These are phyloP conservation scores for Trichosurus vulpecula DNA, from an alignment of 2,797 vertebrate genomes.

Conservation along the genomic window DNA sequence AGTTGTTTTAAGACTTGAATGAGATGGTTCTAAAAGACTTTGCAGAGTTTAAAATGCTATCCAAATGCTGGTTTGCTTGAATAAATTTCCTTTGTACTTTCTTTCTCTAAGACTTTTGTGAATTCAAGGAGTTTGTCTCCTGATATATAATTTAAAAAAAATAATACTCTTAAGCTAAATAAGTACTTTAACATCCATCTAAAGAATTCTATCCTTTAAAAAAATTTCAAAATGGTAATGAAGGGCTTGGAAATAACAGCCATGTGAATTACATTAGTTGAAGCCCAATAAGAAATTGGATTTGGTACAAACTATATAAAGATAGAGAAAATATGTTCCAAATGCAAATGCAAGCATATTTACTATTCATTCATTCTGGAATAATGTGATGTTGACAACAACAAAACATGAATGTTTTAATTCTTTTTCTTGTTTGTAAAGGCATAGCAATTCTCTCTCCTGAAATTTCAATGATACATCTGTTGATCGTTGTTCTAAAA, in stretches of 20 bases:
- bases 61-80: neutral
- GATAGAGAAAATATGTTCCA: neutral
- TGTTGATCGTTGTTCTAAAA: neutral
- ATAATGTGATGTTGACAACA: conserved; percentile 1
- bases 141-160: neutral
- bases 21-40: neutral
- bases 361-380: neutral
- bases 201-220: neutral
- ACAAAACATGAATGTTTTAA: neutral
- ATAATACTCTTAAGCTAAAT: neutral
- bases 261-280: neutral
- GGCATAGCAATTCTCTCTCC: neutral
- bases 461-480: neutral
- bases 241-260: neutral
- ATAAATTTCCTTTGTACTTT: neutral
- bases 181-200: neutral
- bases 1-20: neutral
- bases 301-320: neutral
- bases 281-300: neutral
- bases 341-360: neutral
- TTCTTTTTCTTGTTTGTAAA: neutral
- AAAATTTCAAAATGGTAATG: neutral
- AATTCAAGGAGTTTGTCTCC: neutral
- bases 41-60: neutral
- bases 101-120: neutral